phyloP scores from a whole-genome alignment of 2,113 vertebrate genomes.

The Geococcyx californianus region DNA sequence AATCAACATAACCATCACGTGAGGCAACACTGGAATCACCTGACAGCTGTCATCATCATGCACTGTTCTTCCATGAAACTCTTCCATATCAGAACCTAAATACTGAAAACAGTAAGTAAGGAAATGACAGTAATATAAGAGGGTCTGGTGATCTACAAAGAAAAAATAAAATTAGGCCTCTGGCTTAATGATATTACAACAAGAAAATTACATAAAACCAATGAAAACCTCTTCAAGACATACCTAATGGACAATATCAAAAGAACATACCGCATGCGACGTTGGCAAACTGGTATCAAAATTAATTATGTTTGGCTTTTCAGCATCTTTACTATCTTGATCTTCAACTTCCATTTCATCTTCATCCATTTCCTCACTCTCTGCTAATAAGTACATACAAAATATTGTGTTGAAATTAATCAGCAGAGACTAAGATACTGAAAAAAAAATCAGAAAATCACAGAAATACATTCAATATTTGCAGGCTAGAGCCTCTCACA shows the following conservation, averaged over 20 bases:
- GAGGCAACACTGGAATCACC: constrained; percentile 90
- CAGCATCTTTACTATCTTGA: constrained; percentile 83
- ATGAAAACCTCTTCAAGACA: neutral
- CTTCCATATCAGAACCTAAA: constrained; percentile 95
- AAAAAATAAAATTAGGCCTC: neutral
- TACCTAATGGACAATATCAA: neutral
- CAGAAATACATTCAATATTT: neutral
- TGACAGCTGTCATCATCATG: constrained; percentile 96
- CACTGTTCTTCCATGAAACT: constrained; percentile 93
- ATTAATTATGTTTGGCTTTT: constrained; percentile 89
- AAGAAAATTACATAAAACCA: neutral
- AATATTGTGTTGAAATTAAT: neutral
- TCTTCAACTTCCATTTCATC: constrained; percentile 94
- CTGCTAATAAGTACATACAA: constrained; percentile 67
- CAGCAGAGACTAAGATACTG: neutral
- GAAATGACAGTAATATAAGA: neutral
- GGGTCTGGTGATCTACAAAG: neutral
- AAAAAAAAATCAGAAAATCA: neutral
- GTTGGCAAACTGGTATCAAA: constrained; percentile 97
- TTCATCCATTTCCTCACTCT: constrained; percentile 88
- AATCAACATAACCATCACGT: constrained; percentile 89
- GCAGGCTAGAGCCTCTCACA: neutral
- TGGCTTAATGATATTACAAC: neutral
- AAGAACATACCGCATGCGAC: constrained; percentile 86
- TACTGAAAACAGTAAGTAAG: constrained; percentile 75